Conservation (phyloP, 2,113 vertebrate genomes). For the Jacana jacana region DNA sequence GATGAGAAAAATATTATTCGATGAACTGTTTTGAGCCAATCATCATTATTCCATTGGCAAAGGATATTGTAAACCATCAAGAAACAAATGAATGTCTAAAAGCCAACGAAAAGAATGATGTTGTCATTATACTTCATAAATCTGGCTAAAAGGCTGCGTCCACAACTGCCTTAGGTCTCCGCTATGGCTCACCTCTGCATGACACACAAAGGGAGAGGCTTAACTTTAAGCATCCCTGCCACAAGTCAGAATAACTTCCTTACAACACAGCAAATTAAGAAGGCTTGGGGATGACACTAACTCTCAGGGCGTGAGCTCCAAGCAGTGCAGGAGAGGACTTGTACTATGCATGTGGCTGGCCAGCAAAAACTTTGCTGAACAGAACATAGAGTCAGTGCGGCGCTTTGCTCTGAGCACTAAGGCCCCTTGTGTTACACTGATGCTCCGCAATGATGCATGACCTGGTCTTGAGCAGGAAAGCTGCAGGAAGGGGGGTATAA, state of each 20-base stretch:
- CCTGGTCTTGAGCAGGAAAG: background rate
- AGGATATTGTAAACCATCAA: background rate
- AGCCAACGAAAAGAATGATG: background rate
- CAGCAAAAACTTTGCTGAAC: background rate
- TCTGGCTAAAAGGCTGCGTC: background rate
- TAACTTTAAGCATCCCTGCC: background rate
- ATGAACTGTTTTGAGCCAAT: background rate
- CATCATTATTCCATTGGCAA: background rate
- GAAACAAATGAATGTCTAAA: background rate
- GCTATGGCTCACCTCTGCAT: background rate
- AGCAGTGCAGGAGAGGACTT: background rate
- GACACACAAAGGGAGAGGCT: background rate
- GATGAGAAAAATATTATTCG: background rate
- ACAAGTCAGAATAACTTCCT: background rate
- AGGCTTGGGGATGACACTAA: background rate
- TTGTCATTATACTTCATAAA: background rate
- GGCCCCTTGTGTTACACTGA: background rate
- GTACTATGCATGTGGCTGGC: background rate
- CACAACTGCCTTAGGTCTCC: background rate
- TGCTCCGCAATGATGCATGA: rapidly evolving
- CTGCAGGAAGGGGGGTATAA: background rate
- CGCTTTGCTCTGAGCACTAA: background rate
- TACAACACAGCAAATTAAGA: background rate
- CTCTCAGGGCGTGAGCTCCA: background rate
- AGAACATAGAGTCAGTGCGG: rapidly evolving